phyloP scores from a whole-genome alignment of 2,888 invertebrate species.

The Cantharis flavilabris region DNA sequence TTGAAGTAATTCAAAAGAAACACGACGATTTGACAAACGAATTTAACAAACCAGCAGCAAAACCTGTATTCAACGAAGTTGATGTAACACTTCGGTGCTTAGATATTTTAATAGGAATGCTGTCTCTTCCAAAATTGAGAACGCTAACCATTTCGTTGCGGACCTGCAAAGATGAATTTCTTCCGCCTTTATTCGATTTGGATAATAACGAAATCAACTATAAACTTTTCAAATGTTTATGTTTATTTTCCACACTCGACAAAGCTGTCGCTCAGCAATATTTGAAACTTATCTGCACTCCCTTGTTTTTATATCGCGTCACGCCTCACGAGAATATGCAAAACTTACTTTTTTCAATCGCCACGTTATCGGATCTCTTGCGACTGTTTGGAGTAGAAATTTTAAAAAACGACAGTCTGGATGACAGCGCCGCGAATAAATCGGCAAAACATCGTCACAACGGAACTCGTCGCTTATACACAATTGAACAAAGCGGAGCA shows the following conservation, averaged over 20 bases:
- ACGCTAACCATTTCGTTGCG: slow-evolving; percentile 25
- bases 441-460: background rate
- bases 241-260: slow-evolving; percentile 37
- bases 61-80: slow-evolving; percentile 33
- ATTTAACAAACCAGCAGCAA: slow-evolving; percentile 11
- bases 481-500: slow-evolving; percentile 2
- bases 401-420: background rate
- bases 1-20: slow-evolving; percentile 33
- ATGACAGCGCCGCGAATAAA: background rate
- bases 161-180: slow-evolving; percentile 38
- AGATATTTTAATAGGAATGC: slow-evolving; percentile 37
- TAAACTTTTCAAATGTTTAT: slow-evolving; percentile 38
- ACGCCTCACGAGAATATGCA: slow-evolving; percentile 9
- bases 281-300: slow-evolving; percentile 37
- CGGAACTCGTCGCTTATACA: slow-evolving; percentile 17
- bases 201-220: slow-evolving; percentile 34
- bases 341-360: slow-evolving; percentile 12
- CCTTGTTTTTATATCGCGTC: slow-evolving; percentile 29
- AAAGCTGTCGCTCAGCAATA: slow-evolving; percentile 34
- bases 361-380: slow-evolving; percentile 10
- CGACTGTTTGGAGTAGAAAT: slow-evolving; percentile 14
- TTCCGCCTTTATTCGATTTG: slow-evolving; percentile 34
- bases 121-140: slow-evolving; percentile 17
- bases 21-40: slow-evolving; percentile 30
- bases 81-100: slow-evolving; percentile 38